A percentile compares a stretch with the other conserved stretches of the same genome.
phyloP scores from a whole-genome alignment of 1,140 invertebrate species.

The Arctopsyche grandis region DNA sequence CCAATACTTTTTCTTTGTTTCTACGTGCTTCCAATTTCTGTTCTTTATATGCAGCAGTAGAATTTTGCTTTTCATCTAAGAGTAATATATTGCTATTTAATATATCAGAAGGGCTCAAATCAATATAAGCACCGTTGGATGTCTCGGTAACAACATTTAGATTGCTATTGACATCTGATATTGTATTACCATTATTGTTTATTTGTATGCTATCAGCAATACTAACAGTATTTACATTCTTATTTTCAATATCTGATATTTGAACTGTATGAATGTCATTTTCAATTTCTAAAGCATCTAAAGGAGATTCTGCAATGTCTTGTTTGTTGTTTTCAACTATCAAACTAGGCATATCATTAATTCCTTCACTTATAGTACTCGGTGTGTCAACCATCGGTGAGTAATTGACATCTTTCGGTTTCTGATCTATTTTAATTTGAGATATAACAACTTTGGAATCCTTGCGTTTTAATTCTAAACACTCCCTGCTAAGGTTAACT shows the following conservation, averaged over 20 bases:
- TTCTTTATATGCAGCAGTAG: slow-evolving; percentile 37
- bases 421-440: not conserved
- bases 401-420: too few relatives aligned
- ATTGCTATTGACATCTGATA: slow-evolving; percentile 45
- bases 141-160: slow-evolving; percentile 52
- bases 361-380: too few relatives aligned
- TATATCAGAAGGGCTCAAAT: slow-evolving; percentile 57
- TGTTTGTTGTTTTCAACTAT: too few relatives aligned
- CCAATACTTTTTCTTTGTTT: slow-evolving; percentile 63
- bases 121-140: slow-evolving; percentile 49
- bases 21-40: slow-evolving; percentile 58
- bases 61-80: slow-evolving; percentile 35
- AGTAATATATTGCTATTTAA: slow-evolving; percentile 57
- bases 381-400: too few relatives aligned
- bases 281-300: not conserved
- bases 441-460: slow-evolving; percentile 27
- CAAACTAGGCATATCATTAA: too few relatives aligned
- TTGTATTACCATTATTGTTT: not conserved
- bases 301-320: not conserved
- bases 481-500: slow-evolving; percentile 63
- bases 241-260: too few relatives aligned
- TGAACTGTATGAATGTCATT: too few relatives aligned
- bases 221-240: too few relatives aligned
- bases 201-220: slow-evolving; percentile 9
- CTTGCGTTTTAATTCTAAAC: slow-evolving; percentile 63